These are phyloP conservation scores for Leucoma salicis DNA, from an alignment of 2,888 invertebrate species.

Conservation along the genomic window DNA sequence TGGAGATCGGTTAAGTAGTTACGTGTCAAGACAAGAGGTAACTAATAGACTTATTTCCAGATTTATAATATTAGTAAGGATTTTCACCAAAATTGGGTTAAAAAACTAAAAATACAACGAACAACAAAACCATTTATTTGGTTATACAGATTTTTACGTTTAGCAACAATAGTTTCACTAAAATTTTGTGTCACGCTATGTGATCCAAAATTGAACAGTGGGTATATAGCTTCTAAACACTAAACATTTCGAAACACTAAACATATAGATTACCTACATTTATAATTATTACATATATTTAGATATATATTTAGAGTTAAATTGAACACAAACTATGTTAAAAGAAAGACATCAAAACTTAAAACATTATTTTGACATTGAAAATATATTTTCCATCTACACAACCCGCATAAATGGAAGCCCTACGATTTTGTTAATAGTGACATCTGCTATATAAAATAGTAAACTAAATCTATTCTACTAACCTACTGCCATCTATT, in stretches of 20 bases:
- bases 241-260: conserved; percentile 37
- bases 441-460: conserved; percentile 13
- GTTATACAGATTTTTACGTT: conserved; percentile 77
- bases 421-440: conserved; percentile 33
- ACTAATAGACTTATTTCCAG: too few relatives aligned
- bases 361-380: conserved; percentile 57
- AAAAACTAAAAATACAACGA: conserved; percentile 27
- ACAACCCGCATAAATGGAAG: conserved; percentile 39
- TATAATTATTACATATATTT: conserved; percentile 11
- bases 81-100: too few relatives aligned
- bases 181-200: conserved; percentile 44
- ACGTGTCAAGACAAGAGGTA: too few relatives aligned
- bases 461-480: conserved; percentile 10
- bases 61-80: too few relatives aligned
- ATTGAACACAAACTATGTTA: conserved; percentile 21
- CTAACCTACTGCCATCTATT: conserved; percentile 35
- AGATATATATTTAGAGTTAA: conserved; percentile 13
- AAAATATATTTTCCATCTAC: conserved; percentile 58
- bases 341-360: conserved; percentile 54
- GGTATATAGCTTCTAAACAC: conserved; percentile 60
- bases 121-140: conserved; percentile 81
- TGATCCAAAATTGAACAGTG: conserved; percentile 52
- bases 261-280: conserved; percentile 27
- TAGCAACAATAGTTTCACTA: conserved; percentile 74
- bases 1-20: too few relatives aligned